These are phyloP conservation scores for Pherbina coryleti DNA, from an alignment of 2,888 invertebrate genomes.

Conservation along the genomic window DNA sequence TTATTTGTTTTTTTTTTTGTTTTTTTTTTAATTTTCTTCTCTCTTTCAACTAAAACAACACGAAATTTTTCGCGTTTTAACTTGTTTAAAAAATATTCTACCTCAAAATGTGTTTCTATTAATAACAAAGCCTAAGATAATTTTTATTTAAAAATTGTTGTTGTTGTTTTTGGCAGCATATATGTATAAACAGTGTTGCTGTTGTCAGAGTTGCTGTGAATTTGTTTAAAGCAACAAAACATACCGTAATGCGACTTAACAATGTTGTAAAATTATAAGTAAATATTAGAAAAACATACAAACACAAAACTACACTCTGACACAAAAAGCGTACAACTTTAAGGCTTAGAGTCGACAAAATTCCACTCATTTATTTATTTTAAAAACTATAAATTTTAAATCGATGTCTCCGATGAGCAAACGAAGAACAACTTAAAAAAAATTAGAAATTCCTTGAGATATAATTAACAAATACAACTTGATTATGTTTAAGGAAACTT, in stretches of 20 bases:
- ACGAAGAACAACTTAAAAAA: too few species aligned
- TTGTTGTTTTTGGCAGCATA: conserved; percentile 18
- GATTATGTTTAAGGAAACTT: too few species aligned
- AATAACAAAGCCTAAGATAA: conserved; percentile 62
- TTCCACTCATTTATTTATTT: too few species aligned
- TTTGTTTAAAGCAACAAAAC: conserved; percentile 28
- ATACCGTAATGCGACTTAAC: conserved; percentile 14
- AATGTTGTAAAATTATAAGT: neutral
- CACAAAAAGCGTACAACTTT: too few species aligned
- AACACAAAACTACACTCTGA: too few species aligned
- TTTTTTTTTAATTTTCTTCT: conserved; percentile 55
- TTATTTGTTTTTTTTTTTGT: neutral
- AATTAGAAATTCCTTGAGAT: too few species aligned
- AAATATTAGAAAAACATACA: too few species aligned
- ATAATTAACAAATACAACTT: too few species aligned
- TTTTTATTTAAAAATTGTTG: conserved; percentile 44
- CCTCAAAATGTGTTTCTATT: conserved; percentile 59
- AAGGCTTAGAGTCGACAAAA: too few species aligned
- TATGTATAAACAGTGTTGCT: neutral
- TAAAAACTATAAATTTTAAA: too few species aligned
- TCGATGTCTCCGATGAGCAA: too few species aligned
- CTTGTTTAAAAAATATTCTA: conserved; percentile 45
- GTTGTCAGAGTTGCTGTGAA: neutral
- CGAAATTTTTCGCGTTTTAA: conserved; percentile 40
- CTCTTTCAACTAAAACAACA: conserved; percentile 61